phyloP scores from a whole-genome alignment of 2,888 invertebrate species.

The Cremastinae sp. region DNA sequence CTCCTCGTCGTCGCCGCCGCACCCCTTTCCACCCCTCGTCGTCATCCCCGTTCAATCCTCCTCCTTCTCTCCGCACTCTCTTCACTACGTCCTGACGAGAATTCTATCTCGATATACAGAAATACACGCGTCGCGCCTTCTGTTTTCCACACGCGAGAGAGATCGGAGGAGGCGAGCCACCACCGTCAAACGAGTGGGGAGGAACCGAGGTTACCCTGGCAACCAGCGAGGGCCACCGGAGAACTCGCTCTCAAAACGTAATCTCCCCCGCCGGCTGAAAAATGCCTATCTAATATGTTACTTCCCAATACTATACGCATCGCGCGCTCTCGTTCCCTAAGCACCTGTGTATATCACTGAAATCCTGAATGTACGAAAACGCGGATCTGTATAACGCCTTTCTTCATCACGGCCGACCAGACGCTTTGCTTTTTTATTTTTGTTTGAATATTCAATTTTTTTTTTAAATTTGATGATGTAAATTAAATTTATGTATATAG shows the following conservation, averaged over 20 bases:
- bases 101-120: not conserved
- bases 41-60: conserved; percentile 22
- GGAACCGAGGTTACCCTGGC: conserved; percentile 74
- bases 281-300: conserved; percentile 78
- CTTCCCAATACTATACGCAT: conserved; percentile 61
- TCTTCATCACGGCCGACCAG: too few species aligned
- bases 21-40: not conserved
- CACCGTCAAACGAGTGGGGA: conserved; percentile 59
- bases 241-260: conserved; percentile 48
- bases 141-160: conserved; percentile 13
- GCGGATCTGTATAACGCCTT: too few species aligned
- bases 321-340: conserved; percentile 59
- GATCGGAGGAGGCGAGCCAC: conserved; percentile 2
- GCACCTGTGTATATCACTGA: conserved; percentile 31
- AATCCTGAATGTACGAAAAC: too few species aligned
- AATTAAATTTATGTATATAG: too few species aligned
- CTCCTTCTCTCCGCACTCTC: not conserved
- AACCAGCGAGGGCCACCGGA: conserved; percentile 68
- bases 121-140: conserved; percentile 4
- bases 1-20: not conserved
- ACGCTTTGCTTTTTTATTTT: too few species aligned
- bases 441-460: too few species aligned
- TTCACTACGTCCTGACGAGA: conserved; percentile 29
- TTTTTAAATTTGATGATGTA: too few species aligned
- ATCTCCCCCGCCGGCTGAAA: conserved; percentile 65